Base-by-base conservation (phyloP, 2,113 vertebrate species). In the Chroicocephalus ridibundus region DNA sequence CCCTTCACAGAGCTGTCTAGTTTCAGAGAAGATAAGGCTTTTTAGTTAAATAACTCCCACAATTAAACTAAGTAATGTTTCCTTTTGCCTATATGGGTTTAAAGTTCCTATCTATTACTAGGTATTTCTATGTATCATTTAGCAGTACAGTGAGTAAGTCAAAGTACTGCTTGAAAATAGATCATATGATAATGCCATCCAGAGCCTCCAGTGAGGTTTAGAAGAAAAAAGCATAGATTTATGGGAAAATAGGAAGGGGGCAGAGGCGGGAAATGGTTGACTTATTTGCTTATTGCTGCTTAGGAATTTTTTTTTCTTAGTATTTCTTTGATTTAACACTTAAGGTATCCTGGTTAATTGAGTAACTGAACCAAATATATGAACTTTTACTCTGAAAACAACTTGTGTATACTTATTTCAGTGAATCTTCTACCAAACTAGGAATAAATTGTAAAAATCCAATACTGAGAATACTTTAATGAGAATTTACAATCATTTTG, bases 281-380 rank as follows among this genome's bases (percentile, higher is more conserved):
- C 5, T 80, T 47, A 34, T 72, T 75, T 85, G 4, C 15, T 78
- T 88, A 46, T 24, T 88, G 27, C 2, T 58, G 9, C 13, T 36
- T 51, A n/a, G 12, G 15, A 47, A 4, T 0, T 0, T 0, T 3
- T 26, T 72, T 51, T 72, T 60, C 16, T 54, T 66, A 40, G 4
- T 58, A 38, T 68, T 79, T 87, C 21, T 92, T 89, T 83, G 19
- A 55, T 55, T 32, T 29, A 38, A 83, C 86, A 34, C 5, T 80
- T 82, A 47, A 47, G 0, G 0, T 69, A 72, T n/a, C 58, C 22
- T 22, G 20, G 55, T 75, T 64, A 76, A 80, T 71, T 86, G 64
- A 90, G 34, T 24, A 68, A 26, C 34, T 79, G 8, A 90, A 20
- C 8, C 2, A 85, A 71, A 70, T 46, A 16, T 6, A 24, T 7